Base-by-base conservation (phyloP, 2,113 vertebrate genomes). In the Propithecus coquereli region DNA sequence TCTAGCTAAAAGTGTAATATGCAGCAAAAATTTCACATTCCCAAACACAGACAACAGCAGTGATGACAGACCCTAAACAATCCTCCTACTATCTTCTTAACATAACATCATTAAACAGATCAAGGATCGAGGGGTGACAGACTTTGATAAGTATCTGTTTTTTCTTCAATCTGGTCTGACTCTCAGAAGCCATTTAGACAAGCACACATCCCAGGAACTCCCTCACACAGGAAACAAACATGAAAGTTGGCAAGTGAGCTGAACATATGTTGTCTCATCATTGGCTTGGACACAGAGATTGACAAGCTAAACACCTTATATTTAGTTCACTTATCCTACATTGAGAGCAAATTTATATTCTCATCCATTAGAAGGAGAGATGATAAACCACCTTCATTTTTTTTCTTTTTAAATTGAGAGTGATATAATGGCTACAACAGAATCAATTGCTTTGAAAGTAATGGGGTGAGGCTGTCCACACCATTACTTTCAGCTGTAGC, bases 401-500 rank as follows among this genome's bases (percentile, higher is more conserved):
- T 94, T 95, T 50, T 43, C 61, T 91, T 82, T 95, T 91, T 76
- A 79, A 91, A 93, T 83, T 54, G 94, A 94, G 71, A 70, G 34
- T 91, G 88, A 90, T 97, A 84, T 91, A 97, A 98, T n/a, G 81
- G 85, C 94, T 97, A 76, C 68, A 97, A 76, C 73, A 97, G 92
- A 98, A 98, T 95, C 95, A 95, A 77, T 92, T 96, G 63, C 86
- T 85, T 63, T 90, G 93, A 96, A 95, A 89, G 90, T 96, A 98
- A 98, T 97, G 97, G 91, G 82, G 94, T 97, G 97, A 98, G 89
- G 71, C 96, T 98, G 70, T 95, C 76, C 40, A 74, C 96, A 90
- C 84, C 94, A 97, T 98, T 97, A 97, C 83, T 86, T 94, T 96
- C 94, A 85, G 96, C 92, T 91, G 6, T 12, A 52, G 94, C 32